Conservation (phyloP, 2,113 vertebrate genomes). For the Brachypteracias leptosomus region DNA sequence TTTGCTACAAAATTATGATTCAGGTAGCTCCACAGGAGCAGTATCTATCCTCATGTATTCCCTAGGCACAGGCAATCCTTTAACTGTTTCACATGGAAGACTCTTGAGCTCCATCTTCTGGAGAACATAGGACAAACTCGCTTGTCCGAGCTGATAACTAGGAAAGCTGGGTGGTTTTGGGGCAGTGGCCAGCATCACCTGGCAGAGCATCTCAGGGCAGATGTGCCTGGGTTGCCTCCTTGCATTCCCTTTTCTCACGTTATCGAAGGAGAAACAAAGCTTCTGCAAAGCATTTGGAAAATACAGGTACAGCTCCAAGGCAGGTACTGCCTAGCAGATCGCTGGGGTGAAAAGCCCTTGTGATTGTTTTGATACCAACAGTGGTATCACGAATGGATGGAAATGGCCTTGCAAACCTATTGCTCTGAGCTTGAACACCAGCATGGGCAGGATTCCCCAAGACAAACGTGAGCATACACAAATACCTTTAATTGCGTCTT, state of each 20-base stretch:
- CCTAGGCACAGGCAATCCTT: not conserved
- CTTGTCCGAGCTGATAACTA: not conserved
- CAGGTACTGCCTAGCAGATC: accelerated
- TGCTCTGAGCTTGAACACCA: accelerated
- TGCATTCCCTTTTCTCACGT: not conserved
- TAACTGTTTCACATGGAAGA: not conserved
- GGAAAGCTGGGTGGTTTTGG: not conserved
- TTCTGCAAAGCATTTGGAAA: not conserved
- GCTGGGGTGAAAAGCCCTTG: not conserved
- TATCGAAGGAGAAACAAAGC: not conserved
- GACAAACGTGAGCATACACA: not conserved
- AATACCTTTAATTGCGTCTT: not conserved
- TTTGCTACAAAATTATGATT: not conserved
- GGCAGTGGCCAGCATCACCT: accelerated
- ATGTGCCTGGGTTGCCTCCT: not conserved
- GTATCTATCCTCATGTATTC: not conserved
- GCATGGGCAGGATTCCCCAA: not conserved
- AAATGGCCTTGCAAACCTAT: not conserved
- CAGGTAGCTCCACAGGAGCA: not conserved
- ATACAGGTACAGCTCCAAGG: not conserved
- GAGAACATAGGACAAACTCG: not conserved
- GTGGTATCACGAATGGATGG: accelerated
- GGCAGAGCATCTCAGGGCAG: not conserved
- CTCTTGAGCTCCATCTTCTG: slow-evolving; percentile 65
- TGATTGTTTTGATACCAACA: not conserved